Conservation (phyloP, 2,797 vertebrate genomes). For the Catamblyrhynchus diadema region DNA sequence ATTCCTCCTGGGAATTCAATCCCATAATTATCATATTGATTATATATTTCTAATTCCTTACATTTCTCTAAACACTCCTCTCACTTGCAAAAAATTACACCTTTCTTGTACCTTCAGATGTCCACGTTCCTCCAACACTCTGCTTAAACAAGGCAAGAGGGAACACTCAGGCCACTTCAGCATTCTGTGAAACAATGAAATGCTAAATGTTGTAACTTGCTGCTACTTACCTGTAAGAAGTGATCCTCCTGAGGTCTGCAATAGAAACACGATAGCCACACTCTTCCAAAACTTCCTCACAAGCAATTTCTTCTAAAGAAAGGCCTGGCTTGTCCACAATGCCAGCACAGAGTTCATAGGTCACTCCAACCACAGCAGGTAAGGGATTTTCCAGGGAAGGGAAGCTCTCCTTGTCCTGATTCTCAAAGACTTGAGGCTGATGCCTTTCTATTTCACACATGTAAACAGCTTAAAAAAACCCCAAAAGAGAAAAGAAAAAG, state of each 20-base stretch:
- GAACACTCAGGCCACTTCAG: not conserved
- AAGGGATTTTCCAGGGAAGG: slow-evolving; percentile 62
- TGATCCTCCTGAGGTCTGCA: slow-evolving; percentile 82
- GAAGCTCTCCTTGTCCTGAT: slow-evolving; percentile 50
- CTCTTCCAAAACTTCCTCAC: slow-evolving; percentile 90
- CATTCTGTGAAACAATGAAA: not conserved
- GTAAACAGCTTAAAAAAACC: slow-evolving; percentile 82
- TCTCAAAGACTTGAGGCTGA: slow-evolving; percentile 74
- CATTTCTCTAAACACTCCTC: not conserved
- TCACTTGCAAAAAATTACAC: not conserved
- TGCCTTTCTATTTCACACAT: slow-evolving; percentile 86
- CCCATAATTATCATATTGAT: not conserved
- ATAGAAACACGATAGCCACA: slow-evolving; percentile 86
- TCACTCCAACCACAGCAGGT: slow-evolving; percentile 83
- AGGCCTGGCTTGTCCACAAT: slow-evolving; percentile 89
- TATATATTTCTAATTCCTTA: not conserved
- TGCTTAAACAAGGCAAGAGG: not conserved
- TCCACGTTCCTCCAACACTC: not conserved
- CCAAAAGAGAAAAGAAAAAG: not conserved
- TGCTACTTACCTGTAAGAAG: slow-evolving; percentile 85
- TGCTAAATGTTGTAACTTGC: not conserved
- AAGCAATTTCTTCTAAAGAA: slow-evolving; percentile 88
- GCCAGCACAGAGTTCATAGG: slow-evolving; percentile 91
- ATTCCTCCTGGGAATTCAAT: not conserved
- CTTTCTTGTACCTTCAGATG: not conserved